Conservation (phyloP, 2,888 invertebrate species). For the Camptogramma bilineatum region DNA sequence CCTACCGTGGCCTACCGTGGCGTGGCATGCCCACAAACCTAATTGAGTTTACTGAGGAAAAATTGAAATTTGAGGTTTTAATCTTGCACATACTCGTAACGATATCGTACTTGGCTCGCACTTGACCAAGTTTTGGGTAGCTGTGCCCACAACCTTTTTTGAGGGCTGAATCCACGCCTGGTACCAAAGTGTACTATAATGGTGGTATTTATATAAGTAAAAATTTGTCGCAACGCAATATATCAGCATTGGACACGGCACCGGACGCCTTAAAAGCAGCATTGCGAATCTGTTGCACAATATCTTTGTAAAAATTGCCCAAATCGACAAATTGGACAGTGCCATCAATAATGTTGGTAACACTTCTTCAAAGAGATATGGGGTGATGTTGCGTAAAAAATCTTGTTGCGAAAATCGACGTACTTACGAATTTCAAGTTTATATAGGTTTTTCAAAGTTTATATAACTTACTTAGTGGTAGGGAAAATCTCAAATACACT, state of each 20-base stretch:
- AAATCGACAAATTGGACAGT: conserved; percentile 31
- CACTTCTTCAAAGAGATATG: conserved; percentile 30
- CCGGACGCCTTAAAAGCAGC: conserved; percentile 46
- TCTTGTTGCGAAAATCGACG: not conserved
- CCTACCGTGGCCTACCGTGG: too few relatives aligned
- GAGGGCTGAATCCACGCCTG: too few relatives aligned
- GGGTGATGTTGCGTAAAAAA: conserved; percentile 22
- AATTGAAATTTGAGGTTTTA: too few relatives aligned
- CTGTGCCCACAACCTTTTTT: too few relatives aligned
- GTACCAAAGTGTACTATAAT: not conserved
- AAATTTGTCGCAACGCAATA: conserved; percentile 32
- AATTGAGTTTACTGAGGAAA: too few relatives aligned
- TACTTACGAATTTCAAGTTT: not conserved
- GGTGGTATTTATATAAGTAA: not conserved
- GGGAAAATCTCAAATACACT: too few relatives aligned
- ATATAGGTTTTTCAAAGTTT: too few relatives aligned
- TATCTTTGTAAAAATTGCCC: conserved; percentile 41
- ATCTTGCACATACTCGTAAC: too few relatives aligned
- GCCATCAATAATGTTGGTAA: conserved; percentile 47
- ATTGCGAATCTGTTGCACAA: conserved; percentile 48
- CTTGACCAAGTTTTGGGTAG: too few relatives aligned
- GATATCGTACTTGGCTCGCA: too few relatives aligned
- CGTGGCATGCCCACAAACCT: too few relatives aligned
- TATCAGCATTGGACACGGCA: conserved; percentile 49
- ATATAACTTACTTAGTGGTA: too few relatives aligned